Conservation (phyloP, 1,140 invertebrate species). For the Hyposmocoma kahamanoa region DNA sequence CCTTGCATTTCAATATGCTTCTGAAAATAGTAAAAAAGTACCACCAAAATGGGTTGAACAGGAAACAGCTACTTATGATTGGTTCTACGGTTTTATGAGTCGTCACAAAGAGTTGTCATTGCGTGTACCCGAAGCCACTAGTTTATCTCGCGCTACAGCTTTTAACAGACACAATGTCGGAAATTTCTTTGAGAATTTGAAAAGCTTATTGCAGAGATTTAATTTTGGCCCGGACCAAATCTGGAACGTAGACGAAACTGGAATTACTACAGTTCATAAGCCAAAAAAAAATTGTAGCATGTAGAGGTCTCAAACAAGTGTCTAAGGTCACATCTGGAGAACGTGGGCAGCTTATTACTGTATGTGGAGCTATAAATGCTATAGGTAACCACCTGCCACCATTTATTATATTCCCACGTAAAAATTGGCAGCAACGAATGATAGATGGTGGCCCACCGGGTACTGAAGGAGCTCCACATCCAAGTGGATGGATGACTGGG, state of each 20-base stretch:
- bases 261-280: slow-evolving; percentile 60
- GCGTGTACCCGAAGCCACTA: slow-evolving; percentile 25
- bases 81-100: too few species aligned
- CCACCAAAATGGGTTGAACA: too few species aligned
- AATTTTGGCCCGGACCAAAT: slow-evolving; percentile 29
- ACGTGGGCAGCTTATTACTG: slow-evolving; percentile 49
- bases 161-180: slow-evolving; percentile 31
- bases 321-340: slow-evolving; percentile 48
- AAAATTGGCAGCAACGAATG: slow-evolving; percentile 16
- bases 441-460: slow-evolving; percentile 12
- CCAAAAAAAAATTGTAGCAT: too few species aligned
- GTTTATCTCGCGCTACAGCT: slow-evolving; percentile 23
- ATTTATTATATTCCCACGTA: slow-evolving; percentile 17
- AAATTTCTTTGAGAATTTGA: slow-evolving; percentile 29
- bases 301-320: slow-evolving; percentile 48
- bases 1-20: too few species aligned
- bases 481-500: too few species aligned
- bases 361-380: slow-evolving; percentile 36
- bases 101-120: slow-evolving; percentile 10
- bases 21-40: too few species aligned
- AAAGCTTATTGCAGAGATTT: slow-evolving; percentile 9
- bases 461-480: too few species aligned
- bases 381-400: slow-evolving; percentile 44
- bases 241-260: slow-evolving; percentile 63
- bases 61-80: too few species aligned